Evolutionary conservation across 2,113 vertebrate genomes (phyloP), one percentile per base, ranked within the genome.

Genomic region (Periophthalmus modestus): DNA sequence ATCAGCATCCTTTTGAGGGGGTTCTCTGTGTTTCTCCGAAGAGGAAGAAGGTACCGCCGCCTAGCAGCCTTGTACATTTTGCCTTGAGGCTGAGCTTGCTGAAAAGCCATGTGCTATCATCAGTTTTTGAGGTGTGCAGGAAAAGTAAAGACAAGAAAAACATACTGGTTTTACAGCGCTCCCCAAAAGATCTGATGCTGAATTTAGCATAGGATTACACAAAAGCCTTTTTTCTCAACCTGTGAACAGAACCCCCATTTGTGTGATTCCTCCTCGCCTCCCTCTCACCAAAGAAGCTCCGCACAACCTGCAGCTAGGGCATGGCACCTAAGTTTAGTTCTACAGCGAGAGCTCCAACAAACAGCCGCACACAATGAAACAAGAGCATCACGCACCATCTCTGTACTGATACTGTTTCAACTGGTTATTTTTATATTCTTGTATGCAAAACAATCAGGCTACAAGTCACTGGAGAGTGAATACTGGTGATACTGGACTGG

Each of bases 131-230:
- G 92, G 86, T 88, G 87, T 82, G 85, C 78, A 80, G 79, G 79
- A 85, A 87, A 84, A 86, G 87, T 81, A 82, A 89, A 92, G 90
- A 88, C 84, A 89, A 89, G 86, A 90, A 91, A 91, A 90, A 90
- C 84, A 91, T 82, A 88, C 82, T 90, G 88, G 88, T 87, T 87
- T 89, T 92, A 86, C 86, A 88, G 87, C 83, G 79, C 82, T 88
- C 83, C 86, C 80, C 86, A 76, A 91, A 92, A 92, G 87, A 92
- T 92, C 87, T 90, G 88, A 92, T 91, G 89, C 86, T 68, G 90
- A 92, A 93, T 93, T 93, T 94, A 94, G 87, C 92, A 89, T 85
- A 90, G 91, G 92, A 93, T 92, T 93, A 92, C 87, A 91, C 88
- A 91, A 89, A 62, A 90, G 85, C 84, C 90, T 82, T 83, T 88